Evolutionary conservation across 2,797 vertebrate genomes (phyloP), one percentile per base, ranked within the genome.

Genomic region (Centropyge bicolor): DNA sequence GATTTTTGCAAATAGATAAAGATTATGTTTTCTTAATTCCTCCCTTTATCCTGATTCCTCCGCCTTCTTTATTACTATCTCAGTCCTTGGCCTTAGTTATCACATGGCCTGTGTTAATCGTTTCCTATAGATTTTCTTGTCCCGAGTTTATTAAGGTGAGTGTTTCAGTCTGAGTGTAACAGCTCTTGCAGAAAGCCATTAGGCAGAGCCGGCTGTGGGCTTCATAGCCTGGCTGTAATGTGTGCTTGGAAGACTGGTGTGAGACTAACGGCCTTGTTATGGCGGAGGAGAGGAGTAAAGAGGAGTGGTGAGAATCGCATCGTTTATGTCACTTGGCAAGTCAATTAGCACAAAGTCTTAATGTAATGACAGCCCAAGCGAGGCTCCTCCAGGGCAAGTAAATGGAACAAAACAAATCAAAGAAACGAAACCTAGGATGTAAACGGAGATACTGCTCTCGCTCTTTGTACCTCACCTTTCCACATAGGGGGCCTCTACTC

Each of bases 81-180:
- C 46, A 45, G 12, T 51, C 5, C 8, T 40, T 19, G 41, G 12
- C 70, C 70, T 51, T 12, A 35, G 56, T 57, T 35, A 51, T 48
- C 35, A 48, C 52, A n/a, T 16, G 8, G 3, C 40, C 52, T 41
- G 17, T 70, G 46, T 9, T 57, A 20, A 57, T 45, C 27, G 19
- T 31, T 49, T 48, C 0, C 13, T 59, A 40, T 57, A 43, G 52
- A 70, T 65, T 54, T 59, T 46, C 27, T 27, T 52, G 36, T 38
- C 40, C 14, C 63, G 56, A 8, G 1, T 64, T 40, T 56, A 77
- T 70, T 45, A 72, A 27, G 51, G 63, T 57, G 36, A 48, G 41
- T 40, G 45, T 62, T 20, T 63, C 48, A 51, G 4, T 60, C 8
- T 24, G 20, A 1, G 57, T 38, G 43, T 49, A 48, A 48, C 14